Base-by-base conservation (phyloP, 2,797 vertebrate species). In the Cephalopachus bancanus region DNA sequence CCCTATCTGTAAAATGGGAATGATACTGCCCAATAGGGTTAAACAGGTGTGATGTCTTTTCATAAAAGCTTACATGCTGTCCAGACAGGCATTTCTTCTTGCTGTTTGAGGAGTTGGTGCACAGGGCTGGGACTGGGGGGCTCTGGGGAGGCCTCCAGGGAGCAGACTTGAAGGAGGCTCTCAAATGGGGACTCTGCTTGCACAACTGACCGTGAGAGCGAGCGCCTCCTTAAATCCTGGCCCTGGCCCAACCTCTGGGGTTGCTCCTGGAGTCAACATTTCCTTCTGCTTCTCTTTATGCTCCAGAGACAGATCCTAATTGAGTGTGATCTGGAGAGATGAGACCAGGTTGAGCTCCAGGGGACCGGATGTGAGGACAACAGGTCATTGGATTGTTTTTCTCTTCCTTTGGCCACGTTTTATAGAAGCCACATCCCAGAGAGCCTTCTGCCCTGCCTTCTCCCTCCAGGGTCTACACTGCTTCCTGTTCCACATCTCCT, bases 151-250 rank as follows among this genome's bases (percentile, higher is more conserved):
- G 65, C 10, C 2, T 10, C 44, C 1, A 20, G 44, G 55, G 79
- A 67, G 20, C 60, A 20, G 59, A 7, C 75, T 85, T 81, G 69
- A 74, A 92, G 93, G 84, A 95, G 64, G 33, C 20, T 24, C 2
- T 76, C 3, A 1, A 28, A 12, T 15, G 79, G 22, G 51, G 81
- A 57, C 64, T 71, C 64, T 14, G 5, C 19, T 86, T 49, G 65
- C 33, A 0, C 6, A 28, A 0, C 30, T 24, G 72, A 24, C n/a
- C 0, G 0, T 0, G 37, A 93, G 8, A 55, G 28, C 37, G 30
- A 86, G 65, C 0, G 0, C 60, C 57, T 97, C 81, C 88, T 91
- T 92, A 67, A 69, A 24, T 57, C 37, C 33, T 49, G 83, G 28
- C 74, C 80, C n/a, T 60, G 80, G 19, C 16, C 44, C 15, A n/a